These are phyloP conservation scores for Berghia stephanieae DNA, from an alignment of 1,140 invertebrate species.

Conservation along the genomic window DNA sequence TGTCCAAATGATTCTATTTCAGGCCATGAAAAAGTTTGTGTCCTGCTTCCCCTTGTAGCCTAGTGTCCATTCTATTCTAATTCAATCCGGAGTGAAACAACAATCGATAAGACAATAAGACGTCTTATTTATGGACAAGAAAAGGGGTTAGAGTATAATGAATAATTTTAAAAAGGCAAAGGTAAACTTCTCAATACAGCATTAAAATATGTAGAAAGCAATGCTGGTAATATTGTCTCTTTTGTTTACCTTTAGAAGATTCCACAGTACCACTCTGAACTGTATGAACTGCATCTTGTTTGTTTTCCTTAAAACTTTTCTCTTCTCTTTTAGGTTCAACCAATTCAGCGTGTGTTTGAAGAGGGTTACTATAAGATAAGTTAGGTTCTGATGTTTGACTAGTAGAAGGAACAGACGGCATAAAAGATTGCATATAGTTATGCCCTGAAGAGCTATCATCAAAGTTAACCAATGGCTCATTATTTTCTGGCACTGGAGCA, in stretches of 20 bases:
- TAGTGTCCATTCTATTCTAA: too few species aligned
- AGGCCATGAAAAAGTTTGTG: too few species aligned
- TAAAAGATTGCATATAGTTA: not conserved
- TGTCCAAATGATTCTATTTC: too few species aligned
- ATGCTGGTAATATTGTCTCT: too few species aligned
- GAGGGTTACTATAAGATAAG: not conserved
- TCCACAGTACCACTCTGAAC: not conserved
- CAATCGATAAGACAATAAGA: too few species aligned
- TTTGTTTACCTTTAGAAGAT: not conserved
- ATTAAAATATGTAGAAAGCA: too few species aligned
- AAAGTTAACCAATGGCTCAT: conserved; percentile 35
- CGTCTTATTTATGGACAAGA: too few species aligned
- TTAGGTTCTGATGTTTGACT: conserved; percentile 1
- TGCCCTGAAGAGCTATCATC: not conserved
- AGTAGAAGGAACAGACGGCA: conserved; percentile 13
- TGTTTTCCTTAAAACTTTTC: not conserved
- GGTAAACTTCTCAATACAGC: too few species aligned
- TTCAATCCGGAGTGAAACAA: too few species aligned
- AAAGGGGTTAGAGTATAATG: too few species aligned
- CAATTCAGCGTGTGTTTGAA: not conserved
- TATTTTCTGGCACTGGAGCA: conserved; percentile 40
- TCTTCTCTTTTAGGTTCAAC: not conserved
- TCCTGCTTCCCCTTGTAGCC: too few species aligned
- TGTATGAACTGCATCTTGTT: not conserved
- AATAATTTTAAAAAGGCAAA: too few species aligned